Evolutionary conservation across 2,113 vertebrate species (phyloP).

Genomic region (Barnardius zonarius): DNA sequence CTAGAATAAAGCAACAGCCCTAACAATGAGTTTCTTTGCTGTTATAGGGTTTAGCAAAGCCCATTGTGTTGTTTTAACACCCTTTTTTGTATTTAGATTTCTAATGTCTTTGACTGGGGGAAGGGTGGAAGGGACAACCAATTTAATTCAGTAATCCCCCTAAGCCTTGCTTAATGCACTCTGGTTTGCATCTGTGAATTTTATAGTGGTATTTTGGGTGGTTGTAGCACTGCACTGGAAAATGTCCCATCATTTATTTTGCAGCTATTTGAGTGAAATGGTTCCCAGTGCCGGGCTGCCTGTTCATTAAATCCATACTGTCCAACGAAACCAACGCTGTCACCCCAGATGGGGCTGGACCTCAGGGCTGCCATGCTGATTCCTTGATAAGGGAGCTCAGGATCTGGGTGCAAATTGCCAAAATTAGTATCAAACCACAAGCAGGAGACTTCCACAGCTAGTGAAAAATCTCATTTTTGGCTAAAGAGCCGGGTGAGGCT

Average conservation of each 20-base stretch:
- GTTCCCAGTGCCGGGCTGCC: neutral
- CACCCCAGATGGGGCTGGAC: neutral
- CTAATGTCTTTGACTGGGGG: neutral
- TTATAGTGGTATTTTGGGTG: neutral
- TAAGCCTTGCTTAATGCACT: conserved; percentile 50
- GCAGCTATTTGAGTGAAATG: neutral
- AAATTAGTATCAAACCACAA: neutral
- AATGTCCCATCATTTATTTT: conserved; percentile 30
- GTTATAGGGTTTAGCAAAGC: neutral
- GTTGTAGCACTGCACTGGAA: conserved; percentile 3
- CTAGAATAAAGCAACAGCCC: neutral
- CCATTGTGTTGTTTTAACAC: neutral
- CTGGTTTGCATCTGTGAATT: neutral
- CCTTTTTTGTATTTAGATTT: neutral
- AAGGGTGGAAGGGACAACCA: conserved; percentile 44
- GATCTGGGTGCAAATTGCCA: neutral
- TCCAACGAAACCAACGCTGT: neutral
- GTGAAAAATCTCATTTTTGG: neutral
- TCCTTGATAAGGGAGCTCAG: neutral
- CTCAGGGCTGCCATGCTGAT: neutral
- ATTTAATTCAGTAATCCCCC: conserved; percentile 57
- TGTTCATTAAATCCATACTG: neutral
- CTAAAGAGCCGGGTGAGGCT: neutral
- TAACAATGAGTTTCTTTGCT: neutral
- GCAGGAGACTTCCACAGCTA: neutral